Percentiles rank a stretch among this genome's conserved stretches.
Evolutionary conservation across 2,888 invertebrate species (phyloP).

Genomic region (Pelosia muscerda): DNA sequence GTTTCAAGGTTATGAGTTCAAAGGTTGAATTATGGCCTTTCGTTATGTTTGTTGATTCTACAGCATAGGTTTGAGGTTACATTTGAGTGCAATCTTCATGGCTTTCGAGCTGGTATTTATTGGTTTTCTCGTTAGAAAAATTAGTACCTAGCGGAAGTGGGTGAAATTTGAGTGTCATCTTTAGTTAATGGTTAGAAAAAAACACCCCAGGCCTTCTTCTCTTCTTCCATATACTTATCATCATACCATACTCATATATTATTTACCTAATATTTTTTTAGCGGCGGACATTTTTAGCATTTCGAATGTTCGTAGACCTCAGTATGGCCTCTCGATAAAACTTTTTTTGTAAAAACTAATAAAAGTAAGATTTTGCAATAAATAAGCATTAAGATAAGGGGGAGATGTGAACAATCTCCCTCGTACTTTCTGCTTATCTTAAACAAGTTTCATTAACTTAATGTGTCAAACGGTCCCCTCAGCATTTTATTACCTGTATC

Average conservation of each 20-base stretch:
- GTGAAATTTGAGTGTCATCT: too few species aligned
- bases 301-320: not conserved
- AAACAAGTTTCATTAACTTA: not conserved
- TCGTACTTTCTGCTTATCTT: not conserved
- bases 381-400: not conserved
- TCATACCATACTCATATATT: too few species aligned
- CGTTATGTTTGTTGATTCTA: not conserved
- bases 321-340: not conserved
- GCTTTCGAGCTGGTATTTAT: not conserved
- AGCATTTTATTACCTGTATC: not conserved
- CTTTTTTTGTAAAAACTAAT: too few species aligned
- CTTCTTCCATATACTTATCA: too few species aligned
- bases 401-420: not conserved
- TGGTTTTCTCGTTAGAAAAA: not conserved
- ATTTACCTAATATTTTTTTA: too few species aligned
- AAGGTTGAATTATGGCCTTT: conserved; percentile 1
- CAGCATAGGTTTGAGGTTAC: not conserved
- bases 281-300: not conserved
- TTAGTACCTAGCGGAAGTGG: too few species aligned
- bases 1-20: conserved; percentile 3
- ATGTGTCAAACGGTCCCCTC: not conserved
- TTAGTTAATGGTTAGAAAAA: too few species aligned
- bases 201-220: too few species aligned
- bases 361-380: not conserved
- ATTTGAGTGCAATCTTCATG: not conserved